Percentiles rank a stretch among this genome's conserved stretches.
Evolutionary conservation across 1,140 invertebrate species (phyloP).

Genomic region (Lucilia sericata): DNA sequence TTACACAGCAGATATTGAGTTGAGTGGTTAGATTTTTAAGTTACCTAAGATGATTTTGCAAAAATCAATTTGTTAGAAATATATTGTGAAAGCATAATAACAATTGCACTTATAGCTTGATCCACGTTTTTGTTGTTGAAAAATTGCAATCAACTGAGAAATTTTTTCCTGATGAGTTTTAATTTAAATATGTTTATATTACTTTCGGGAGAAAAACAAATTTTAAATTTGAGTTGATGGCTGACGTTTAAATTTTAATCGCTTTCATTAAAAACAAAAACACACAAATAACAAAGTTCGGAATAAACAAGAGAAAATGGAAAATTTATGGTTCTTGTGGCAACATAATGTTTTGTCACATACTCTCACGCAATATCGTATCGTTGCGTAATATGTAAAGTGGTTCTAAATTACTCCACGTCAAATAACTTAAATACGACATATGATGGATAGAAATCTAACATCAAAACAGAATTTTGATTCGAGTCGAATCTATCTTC

Average conservation of each 20-base stretch:
- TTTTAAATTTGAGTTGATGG: slow-evolving; percentile 23
- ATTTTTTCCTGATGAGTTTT: not conserved
- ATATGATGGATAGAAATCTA: too few species aligned
- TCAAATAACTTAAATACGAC: too few species aligned
- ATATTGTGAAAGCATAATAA: too few species aligned
- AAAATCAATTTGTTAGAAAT: too few species aligned
- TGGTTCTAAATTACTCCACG: too few species aligned
- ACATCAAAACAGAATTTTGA: too few species aligned
- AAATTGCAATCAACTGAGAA: not conserved
- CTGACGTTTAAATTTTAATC: slow-evolving; percentile 20
- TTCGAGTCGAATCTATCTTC: too few species aligned
- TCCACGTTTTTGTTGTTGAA: not conserved
- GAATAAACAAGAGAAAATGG: not conserved
- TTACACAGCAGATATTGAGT: too few species aligned
- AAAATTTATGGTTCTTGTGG: not conserved
- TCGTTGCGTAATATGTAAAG: too few species aligned
- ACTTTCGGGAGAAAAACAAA: slow-evolving; percentile 19
- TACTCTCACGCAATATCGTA: not conserved
- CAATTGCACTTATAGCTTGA: not conserved
- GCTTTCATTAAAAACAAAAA: not conserved
- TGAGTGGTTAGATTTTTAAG: too few species aligned
- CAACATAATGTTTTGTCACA: not conserved
- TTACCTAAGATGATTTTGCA: not conserved
- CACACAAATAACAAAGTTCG: not conserved
- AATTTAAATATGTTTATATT: slow-evolving; percentile 19